Conservation (phyloP, 2,888 invertebrate genomes). For the Mayetiola destructor region DNA sequence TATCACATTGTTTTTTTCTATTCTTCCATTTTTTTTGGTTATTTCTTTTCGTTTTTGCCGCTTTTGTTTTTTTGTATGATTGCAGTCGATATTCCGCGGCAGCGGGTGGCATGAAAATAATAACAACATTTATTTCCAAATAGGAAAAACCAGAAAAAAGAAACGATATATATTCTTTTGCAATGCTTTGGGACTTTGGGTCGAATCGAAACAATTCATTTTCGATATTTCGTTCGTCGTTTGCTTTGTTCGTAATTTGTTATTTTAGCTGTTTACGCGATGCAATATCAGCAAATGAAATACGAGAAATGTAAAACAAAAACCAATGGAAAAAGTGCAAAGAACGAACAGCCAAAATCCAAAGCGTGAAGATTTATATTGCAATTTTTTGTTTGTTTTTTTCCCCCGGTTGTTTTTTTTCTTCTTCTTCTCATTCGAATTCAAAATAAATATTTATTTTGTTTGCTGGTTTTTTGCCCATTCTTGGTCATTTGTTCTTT, state of each 20-base stretch:
- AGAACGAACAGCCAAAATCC: not conserved
- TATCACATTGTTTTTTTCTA: too few relatives aligned
- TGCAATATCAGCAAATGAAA: not conserved
- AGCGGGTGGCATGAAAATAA: slow-evolving; percentile 12
- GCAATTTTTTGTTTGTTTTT: not conserved
- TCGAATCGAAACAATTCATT: too few relatives aligned
- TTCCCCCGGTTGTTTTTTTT: too few relatives aligned
- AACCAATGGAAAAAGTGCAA: not conserved
- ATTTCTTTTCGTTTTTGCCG: not conserved
- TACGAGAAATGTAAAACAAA: not conserved
- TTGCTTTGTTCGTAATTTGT: not conserved
- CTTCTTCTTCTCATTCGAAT: not conserved
- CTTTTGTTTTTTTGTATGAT: too few relatives aligned
- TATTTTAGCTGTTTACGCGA: not conserved
- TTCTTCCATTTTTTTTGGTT: not conserved
- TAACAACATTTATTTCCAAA: too few relatives aligned
- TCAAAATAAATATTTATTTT: not conserved
- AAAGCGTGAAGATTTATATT: slow-evolving; percentile 4
- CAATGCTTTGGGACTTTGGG: not conserved
- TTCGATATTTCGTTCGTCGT: not conserved
- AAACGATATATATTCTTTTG: too few relatives aligned
- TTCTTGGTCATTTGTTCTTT: not conserved
- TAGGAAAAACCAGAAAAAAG: too few relatives aligned
- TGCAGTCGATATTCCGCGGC: too few relatives aligned
- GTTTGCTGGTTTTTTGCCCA: not conserved